Percentiles rank a stretch among this genome's conserved stretches.
These are phyloP conservation scores for Siniperca knerii DNA, from an alignment of 2,113 vertebrate species.

Conservation along the genomic window DNA sequence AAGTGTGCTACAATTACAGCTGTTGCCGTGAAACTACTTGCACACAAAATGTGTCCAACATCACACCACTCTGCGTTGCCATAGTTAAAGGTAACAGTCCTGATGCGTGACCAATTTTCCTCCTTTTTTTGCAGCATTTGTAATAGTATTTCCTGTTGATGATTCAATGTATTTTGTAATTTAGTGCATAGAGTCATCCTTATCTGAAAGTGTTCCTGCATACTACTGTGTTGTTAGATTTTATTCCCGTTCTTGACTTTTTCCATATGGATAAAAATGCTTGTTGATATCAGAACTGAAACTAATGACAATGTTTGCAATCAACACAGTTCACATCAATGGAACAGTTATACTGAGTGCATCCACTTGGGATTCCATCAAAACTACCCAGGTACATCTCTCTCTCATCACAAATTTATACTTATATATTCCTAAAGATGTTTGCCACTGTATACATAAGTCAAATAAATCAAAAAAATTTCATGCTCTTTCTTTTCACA, in stretches of 20 bases:
- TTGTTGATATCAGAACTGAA: background rate
- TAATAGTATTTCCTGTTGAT: background rate
- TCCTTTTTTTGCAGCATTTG: background rate
- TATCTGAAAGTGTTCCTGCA: background rate
- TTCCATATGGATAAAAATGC: background rate
- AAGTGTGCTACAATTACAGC: slow-evolving; percentile 46
- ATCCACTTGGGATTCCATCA: fast-evolving
- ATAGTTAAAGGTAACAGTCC: slow-evolving; percentile 59
- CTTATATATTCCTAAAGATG: background rate
- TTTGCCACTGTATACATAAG: background rate
- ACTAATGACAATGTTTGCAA: slow-evolving; percentile 23
- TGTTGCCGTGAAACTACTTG: slow-evolving; percentile 71
- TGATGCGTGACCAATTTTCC: background rate
- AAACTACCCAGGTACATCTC: background rate
- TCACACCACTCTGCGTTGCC: slow-evolving; percentile 66
- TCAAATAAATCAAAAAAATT: background rate
- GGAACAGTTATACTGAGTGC: background rate
- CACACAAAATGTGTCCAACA: slow-evolving; percentile 37
- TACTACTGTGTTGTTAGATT: background rate
- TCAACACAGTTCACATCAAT: slow-evolving; percentile 56
- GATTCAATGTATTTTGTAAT: background rate
- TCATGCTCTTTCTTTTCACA: slow-evolving; percentile 45
- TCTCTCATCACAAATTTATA: background rate
- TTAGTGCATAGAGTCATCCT: background rate
- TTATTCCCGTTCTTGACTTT: too few relatives aligned